Evolutionary conservation across 2,888 invertebrate genomes (phyloP).

Genomic region (Rhagonycha fulva): DNA sequence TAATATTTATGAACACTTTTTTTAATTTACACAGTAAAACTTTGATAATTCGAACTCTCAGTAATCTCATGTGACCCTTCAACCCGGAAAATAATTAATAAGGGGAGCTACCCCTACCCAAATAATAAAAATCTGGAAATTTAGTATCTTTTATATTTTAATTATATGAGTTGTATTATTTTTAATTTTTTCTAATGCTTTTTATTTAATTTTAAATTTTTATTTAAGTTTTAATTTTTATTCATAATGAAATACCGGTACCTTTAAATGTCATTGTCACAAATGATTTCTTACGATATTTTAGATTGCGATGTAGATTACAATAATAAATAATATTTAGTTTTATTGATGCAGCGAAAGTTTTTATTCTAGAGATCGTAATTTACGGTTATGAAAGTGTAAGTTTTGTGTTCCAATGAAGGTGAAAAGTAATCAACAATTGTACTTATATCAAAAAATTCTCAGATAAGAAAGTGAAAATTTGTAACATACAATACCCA

Average conservation of each 20-base stretch:
- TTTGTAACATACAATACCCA: not conserved
- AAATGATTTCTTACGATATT: not conserved
- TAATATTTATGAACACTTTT: not conserved
- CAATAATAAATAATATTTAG: not conserved
- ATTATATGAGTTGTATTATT: no score
- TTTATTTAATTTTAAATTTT: no score
- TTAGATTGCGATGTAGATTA: not conserved
- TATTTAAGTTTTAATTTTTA: no score
- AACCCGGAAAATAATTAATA: no score
- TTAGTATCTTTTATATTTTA: no score
- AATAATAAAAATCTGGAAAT: no score
- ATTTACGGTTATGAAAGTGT: constrained; percentile 9
- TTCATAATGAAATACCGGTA: no score
- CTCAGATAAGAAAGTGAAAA: constrained; percentile 1
- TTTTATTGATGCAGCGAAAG: constrained; percentile 13
- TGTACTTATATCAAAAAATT: not conserved
- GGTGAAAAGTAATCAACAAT: constrained; percentile 8
- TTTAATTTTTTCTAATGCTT: no score
- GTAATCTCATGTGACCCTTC: not conserved
- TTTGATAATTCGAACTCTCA: not conserved
- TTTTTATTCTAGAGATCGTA: constrained; percentile 6
- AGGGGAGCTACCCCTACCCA: no score
- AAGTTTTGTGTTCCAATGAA: constrained; percentile 7
- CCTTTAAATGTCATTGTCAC: not conserved
- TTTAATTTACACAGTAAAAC: not conserved